phyloP scores from a whole-genome alignment of 2,113 vertebrate species.

The Bubo bubo region DNA sequence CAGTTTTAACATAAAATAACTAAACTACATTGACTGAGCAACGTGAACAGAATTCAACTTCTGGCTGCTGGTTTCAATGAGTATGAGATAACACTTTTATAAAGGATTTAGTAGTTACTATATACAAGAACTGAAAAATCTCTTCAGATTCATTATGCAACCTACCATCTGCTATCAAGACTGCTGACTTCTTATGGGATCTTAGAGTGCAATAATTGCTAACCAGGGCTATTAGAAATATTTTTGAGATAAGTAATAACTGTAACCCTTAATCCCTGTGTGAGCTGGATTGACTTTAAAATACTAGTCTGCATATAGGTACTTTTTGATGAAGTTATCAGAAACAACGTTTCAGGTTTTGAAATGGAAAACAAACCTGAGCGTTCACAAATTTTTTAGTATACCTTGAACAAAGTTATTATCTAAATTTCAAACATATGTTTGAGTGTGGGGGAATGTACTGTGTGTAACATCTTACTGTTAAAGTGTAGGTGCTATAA shows the following conservation, averaged over 20 bases:
- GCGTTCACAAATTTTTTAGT: background rate
- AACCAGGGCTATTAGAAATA: slow-evolving; percentile 70
- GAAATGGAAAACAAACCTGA: slow-evolving; percentile 59
- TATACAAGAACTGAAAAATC: slow-evolving; percentile 43
- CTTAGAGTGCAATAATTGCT: slow-evolving; percentile 59
- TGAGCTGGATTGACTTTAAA: slow-evolving; percentile 75
- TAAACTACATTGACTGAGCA: slow-evolving; percentile 80
- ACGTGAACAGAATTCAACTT: slow-evolving; percentile 72
- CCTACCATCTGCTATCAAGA: slow-evolving; percentile 78
- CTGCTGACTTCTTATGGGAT: slow-evolving; percentile 75
- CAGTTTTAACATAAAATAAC: slow-evolving; percentile 75
- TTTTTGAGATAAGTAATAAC: slow-evolving; percentile 79
- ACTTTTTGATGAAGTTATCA: slow-evolving; percentile 74
- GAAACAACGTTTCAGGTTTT: slow-evolving; percentile 64
- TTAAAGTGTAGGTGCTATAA: background rate
- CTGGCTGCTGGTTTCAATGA: slow-evolving; percentile 72
- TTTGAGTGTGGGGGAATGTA: background rate
- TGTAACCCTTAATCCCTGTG: slow-evolving; percentile 73
- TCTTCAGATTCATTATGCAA: slow-evolving; percentile 61
- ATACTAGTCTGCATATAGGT: slow-evolving; percentile 52
- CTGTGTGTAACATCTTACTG: background rate
- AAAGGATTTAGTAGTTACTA: slow-evolving; percentile 63
- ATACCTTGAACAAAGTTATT: background rate
- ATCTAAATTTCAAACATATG: background rate
- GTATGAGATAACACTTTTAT: slow-evolving; percentile 77